Evolutionary conservation across 2,888 invertebrate species (phyloP), one percentile per base, ranked within the genome.

Genomic region (Eupeodes latifasciatus): DNA sequence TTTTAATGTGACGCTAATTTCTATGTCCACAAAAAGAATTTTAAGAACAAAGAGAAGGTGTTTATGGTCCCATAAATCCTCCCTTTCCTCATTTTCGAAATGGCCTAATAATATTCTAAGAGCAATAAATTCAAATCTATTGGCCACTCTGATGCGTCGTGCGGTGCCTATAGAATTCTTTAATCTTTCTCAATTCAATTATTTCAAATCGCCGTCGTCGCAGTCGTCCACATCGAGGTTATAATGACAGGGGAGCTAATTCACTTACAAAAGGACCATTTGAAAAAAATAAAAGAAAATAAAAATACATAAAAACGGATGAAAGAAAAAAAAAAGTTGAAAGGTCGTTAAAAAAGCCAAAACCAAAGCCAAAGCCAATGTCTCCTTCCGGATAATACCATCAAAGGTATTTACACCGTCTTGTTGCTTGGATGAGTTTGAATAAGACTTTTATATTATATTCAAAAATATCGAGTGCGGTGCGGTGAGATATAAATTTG

Each of bases 151-250:
- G 12, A 40, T 40, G 40, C 5, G 40, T 9, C 9, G 40, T 36
- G 19, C 1, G 19, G 19, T 19, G 19, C 0, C 75, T 40, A 64
- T 53, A 72, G 92, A 92, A 92, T 91, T 91, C 92, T 92, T 93
- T 92, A 93, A 93, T 92, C 92, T 92, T 90, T 91, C 91, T 93
- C 92, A 93, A 93, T 93, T 93, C 92, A 93, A 93, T 93, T 93
- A 93, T 92, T 92, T 92, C 92, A 90, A 92, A 90, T 91, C 92
- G 92, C 92, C 5, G 40, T 9, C 27, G 3, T 9, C 27, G 3
- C 27, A 27, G 27, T 27, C 27, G 27, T 27, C 27, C 3, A 2
- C 27, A 27, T 27, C 91, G 92, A 91, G 81, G 64, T 71, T 82
- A 62, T 78, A 82, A 77, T 79, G 62, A 69, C 62, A 78, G 44